Evolutionary conservation across 2,797 vertebrate genomes (phyloP), one percentile per base, ranked within the genome.

Genomic region (Sebastes hubbsi): DNA sequence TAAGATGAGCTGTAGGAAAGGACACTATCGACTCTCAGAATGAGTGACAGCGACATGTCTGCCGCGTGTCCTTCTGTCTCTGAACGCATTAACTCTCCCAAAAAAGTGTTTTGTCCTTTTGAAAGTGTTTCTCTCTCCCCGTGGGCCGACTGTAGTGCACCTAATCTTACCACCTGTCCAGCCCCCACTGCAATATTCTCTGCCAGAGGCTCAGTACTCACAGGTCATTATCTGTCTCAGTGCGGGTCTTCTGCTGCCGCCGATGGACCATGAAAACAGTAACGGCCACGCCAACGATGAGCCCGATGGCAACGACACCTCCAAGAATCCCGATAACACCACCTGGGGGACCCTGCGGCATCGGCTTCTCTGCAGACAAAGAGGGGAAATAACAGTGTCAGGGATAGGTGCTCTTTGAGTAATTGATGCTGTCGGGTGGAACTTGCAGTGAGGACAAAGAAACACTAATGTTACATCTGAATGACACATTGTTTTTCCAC

Each of bases 231-330:
- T 97, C 96, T 0, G 91, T 91, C 72, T 94, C 95, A 0, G 93
- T 92, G 69, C 81, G 95, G 72, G 82, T 95, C 95, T 97, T 97
- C 81, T 96, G 96, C 86, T 97, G 97, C 78, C 92, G 88, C 81
- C 93, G 92, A 91, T 96, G 97, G 82, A 98, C 91, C 80, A 97
- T 88, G 88, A 96, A 95, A 77, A 98, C 94, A 0, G 97, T 96
- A 60, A 96, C 90, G 22, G 93, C 95, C 87, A 96, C 95, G 0
- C 95, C 92, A 0, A 97, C 72, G 94, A 97, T 96, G 88, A 97
- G 94, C 70, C 90, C 95, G 2, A 95, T 86, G 22, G 96, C 96
- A 3, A 97, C 87, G 2, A 96, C 90, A 1, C 96, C 95, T 78
- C 97, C 97, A 82, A 97, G 93, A 84, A 98, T 94, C 12, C 96